phyloP scores from a whole-genome alignment of 2,888 invertebrate species.

The Cataglyphis livida region DNA sequence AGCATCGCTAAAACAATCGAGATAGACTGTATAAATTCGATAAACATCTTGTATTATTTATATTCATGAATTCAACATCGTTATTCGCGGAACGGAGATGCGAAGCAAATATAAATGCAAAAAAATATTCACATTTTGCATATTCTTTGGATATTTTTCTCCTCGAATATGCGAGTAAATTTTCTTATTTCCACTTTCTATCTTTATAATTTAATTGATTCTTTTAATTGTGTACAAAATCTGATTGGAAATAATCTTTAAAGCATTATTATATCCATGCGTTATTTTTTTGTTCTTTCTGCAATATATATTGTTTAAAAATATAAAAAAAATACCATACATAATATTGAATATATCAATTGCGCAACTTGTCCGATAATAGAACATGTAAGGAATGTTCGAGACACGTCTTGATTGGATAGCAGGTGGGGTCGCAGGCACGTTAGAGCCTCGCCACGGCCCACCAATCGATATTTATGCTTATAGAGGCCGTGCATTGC shows the following conservation, averaged over 20 bases:
- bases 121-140: background rate
- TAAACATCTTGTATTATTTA: conserved; percentile 26
- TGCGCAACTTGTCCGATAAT: conserved; percentile 10
- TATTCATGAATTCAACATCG: background rate
- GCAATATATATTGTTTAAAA: background rate
- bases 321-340: background rate
- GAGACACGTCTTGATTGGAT: conserved; percentile 62
- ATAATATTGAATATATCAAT: conserved; percentile 1
- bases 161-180: background rate
- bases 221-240: background rate
- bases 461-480: conserved; percentile 71
- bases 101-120: background rate
- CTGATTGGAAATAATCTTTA: background rate
- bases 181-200: background rate
- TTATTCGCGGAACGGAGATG: background rate
- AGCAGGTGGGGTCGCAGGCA: conserved; percentile 61
- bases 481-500: conserved; percentile 62
- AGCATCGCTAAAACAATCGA: conserved; percentile 32
- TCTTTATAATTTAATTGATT: background rate
- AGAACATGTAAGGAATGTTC: conserved; percentile 57
- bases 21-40: background rate
- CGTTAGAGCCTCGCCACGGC: conserved; percentile 60
- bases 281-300: background rate
- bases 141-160: background rate
- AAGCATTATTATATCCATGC: background rate